Base-by-base conservation (phyloP, 2,888 invertebrate species). In the Philaethria dido region DNA sequence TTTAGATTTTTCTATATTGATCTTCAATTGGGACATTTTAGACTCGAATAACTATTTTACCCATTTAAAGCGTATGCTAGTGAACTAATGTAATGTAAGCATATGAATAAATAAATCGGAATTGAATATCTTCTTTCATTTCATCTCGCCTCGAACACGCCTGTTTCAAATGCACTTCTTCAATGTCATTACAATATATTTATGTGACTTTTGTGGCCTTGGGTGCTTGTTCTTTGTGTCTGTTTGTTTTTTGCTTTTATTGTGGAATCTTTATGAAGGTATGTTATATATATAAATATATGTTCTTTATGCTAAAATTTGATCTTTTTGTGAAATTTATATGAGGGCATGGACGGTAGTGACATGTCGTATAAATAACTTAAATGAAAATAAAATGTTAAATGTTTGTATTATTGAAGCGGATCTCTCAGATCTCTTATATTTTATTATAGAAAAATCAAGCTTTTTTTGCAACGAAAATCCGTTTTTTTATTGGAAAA, bases 41-140 rank as follows among this genome's bases (percentile, higher is more conserved):
- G 48, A 29, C 29, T 29, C 25, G 50, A 65, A 77, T 77, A 79
- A 52, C 64, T 73, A 73, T 73, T 69, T 65, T 73, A 75, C 60
- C 65, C 72, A 63, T 72, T 67, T 72, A 73, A 57, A 85, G 82
- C 78, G 81, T 74, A 75, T 74, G 84, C 84, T 87, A 87, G 85
- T 78, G 82, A 80, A 82, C 84, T 78, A 78, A 80, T 84, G 78
- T 84, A 78, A 73, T 88, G 86, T 91, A 89, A 87, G 85, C 86
- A 78, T 86, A 87, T 87, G 84, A 74, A 79, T 75, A 75, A 79
- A 79, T 80, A 87, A 66, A 89, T 85, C 82, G 86, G 88, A 92
- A 89, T 89, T 89, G 88, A 87, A 86, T 86, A 86, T 83, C 81
- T 61, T 66, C 66, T 74, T 76, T 76, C 75, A 75, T 75, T 76